Evolutionary conservation across 1,140 invertebrate genomes (phyloP).

Genomic region (Hestina assimilis): DNA sequence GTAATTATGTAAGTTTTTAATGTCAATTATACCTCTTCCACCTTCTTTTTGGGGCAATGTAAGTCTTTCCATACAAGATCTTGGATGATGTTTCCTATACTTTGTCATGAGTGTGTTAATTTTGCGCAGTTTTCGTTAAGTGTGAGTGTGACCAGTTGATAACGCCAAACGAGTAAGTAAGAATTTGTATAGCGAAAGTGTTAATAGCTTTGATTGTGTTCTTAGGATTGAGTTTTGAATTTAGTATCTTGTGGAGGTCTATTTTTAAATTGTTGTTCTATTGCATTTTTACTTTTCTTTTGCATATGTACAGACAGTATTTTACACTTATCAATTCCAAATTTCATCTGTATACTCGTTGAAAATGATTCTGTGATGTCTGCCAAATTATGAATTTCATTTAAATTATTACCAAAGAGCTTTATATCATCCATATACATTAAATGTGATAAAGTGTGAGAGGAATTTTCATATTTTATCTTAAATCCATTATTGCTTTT

Average conservation of each 20-base stretch:
- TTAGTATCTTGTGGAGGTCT: not conserved
- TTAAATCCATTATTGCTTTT: no score
- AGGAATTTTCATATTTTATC: no score
- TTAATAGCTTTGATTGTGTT: slow-evolving; percentile 10
- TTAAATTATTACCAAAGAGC: no score
- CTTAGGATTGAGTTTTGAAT: not conserved
- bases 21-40: slow-evolving; percentile 19
- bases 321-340: no score
- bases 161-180: slow-evolving; percentile 8
- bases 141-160: not conserved
- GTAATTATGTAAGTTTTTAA: slow-evolving; percentile 7
- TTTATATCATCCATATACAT: no score
- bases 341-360: no score
- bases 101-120: not conserved
- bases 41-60: slow-evolving; percentile 13
- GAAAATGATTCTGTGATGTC: no score
- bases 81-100: not conserved
- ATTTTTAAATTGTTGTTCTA: not conserved
- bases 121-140: not conserved
- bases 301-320: no score
- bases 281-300: no score
- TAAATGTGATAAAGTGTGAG: no score
- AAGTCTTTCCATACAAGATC: slow-evolving; percentile 5
- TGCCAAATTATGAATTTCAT: no score
- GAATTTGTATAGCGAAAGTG: slow-evolving; percentile 1